These are phyloP conservation scores for Pao palembangensis DNA, from an alignment of 2,113 vertebrate genomes.

Conservation along the genomic window DNA sequence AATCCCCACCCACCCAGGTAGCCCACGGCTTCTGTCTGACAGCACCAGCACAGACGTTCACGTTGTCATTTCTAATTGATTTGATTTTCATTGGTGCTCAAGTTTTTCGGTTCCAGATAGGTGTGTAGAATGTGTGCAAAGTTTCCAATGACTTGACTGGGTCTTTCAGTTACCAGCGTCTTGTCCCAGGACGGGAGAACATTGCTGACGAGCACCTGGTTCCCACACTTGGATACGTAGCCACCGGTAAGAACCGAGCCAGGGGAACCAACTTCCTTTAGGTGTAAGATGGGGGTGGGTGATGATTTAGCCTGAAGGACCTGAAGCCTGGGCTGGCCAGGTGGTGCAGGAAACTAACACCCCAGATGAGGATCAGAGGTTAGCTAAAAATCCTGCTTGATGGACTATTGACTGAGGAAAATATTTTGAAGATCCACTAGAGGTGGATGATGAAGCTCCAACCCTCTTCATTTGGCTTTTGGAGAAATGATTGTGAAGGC, in stretches of 20 bases:
- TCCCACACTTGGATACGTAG: constrained; percentile 93
- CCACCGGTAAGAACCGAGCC: constrained; percentile 81
- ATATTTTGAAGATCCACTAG: no score
- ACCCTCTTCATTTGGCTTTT: no score
- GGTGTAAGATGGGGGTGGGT: background rate
- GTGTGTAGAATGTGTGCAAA: background rate
- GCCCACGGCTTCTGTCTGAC: background rate
- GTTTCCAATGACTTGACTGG: background rate
- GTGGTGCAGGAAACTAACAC: no score
- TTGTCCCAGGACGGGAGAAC: constrained; percentile 94
- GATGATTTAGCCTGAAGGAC: no score
- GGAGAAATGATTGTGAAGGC: no score
- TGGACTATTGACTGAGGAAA: no score
- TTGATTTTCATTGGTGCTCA: background rate
- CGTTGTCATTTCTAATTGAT: background rate
- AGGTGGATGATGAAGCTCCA: no score
- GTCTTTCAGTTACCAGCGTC: constrained; percentile 82
- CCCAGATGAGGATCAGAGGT: no score
- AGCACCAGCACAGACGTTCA: background rate
- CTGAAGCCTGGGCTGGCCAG: no score
- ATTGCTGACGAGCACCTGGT: constrained; percentile 90
- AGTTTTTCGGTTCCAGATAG: background rate
- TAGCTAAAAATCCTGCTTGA: no score
- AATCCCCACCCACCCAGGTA: constrained; percentile 93
- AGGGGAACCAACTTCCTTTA: background rate